Evolutionary conservation across 1,140 invertebrate species (phyloP).

Genomic region (Belonocnema kinseyi): DNA sequence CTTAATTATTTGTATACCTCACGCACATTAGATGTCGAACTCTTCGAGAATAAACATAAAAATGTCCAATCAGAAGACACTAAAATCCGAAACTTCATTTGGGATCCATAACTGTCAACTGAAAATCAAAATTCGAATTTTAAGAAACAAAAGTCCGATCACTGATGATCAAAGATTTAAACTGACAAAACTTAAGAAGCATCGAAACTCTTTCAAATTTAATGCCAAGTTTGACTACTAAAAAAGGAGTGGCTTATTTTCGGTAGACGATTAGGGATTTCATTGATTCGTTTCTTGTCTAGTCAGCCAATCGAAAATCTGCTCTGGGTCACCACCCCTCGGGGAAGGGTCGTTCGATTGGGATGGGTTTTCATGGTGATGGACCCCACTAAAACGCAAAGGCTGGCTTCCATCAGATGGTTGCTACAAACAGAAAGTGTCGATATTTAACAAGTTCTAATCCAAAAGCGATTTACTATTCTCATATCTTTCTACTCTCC

Average conservation of each 20-base stretch:
- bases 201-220: not conserved
- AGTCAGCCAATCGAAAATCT: constrained; percentile 54
- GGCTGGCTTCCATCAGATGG: constrained; percentile 18
- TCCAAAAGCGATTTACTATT: not conserved
- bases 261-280: constrained; percentile 49
- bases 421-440: constrained; percentile 6
- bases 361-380: constrained; percentile 12
- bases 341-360: constrained; percentile 29
- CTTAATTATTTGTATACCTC: not conserved
- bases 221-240: not conserved
- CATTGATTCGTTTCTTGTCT: constrained; percentile 52
- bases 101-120: too few species aligned
- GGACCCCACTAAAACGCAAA: constrained; percentile 17
- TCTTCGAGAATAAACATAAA: too few species aligned
- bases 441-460: not conserved
- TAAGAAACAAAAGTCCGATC: too few species aligned
- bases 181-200: not conserved
- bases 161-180: not conserved
- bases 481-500: too few species aligned
- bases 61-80: too few species aligned
- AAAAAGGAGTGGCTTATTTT: constrained; percentile 48
- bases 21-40: too few species aligned
- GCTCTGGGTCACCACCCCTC: constrained; percentile 24
- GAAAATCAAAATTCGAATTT: too few species aligned
- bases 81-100: too few species aligned